A percentile compares a stretch with the other conserved stretches of the same genome.
Evolutionary conservation across 2,797 vertebrate genomes (phyloP).

Genomic region (Rhinogobio ventralis): DNA sequence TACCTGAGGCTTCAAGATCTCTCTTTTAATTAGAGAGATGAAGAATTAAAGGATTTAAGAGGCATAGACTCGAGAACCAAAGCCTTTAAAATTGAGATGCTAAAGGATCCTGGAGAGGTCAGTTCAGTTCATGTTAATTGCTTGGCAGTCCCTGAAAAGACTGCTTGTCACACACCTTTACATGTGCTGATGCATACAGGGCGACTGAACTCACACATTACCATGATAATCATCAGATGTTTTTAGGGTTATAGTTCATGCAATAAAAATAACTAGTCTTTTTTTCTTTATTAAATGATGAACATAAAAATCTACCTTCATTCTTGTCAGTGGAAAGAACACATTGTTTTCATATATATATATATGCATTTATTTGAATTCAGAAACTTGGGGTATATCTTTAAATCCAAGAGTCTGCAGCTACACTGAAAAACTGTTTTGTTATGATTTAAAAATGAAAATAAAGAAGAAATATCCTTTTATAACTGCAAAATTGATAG

Average conservation of each 20-base stretch:
- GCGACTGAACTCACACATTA: neutral
- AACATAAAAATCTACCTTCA: neutral
- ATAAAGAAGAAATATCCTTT: neutral
- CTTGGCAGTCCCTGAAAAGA: neutral
- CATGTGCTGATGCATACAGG: conserved; percentile 8
- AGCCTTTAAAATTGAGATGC: conserved; percentile 19
- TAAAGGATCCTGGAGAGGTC: conserved; percentile 22
- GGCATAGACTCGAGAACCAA: neutral
- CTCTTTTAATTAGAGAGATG: conserved; percentile 28
- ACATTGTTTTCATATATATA: neutral
- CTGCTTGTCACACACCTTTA: conserved; percentile 7
- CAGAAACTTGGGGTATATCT: neutral
- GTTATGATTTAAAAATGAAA: neutral
- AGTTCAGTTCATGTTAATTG: conserved; percentile 4
- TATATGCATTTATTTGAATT: neutral
- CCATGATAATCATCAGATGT: neutral
- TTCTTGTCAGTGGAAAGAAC: neutral
- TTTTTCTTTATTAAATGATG: neutral
- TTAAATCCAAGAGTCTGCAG: neutral
- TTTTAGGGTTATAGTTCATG: neutral
- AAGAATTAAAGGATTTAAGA: conserved; percentile 38
- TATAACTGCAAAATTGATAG: neutral
- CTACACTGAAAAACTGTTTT: no score
- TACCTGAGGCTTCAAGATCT: conserved; percentile 16
- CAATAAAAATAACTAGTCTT: neutral